A percentile compares a stretch with the other conserved stretches of the same genome.
These are phyloP conservation scores for Anas platyrhynchos DNA, from an alignment of 2,113 vertebrate genomes.

Conservation along the genomic window DNA sequence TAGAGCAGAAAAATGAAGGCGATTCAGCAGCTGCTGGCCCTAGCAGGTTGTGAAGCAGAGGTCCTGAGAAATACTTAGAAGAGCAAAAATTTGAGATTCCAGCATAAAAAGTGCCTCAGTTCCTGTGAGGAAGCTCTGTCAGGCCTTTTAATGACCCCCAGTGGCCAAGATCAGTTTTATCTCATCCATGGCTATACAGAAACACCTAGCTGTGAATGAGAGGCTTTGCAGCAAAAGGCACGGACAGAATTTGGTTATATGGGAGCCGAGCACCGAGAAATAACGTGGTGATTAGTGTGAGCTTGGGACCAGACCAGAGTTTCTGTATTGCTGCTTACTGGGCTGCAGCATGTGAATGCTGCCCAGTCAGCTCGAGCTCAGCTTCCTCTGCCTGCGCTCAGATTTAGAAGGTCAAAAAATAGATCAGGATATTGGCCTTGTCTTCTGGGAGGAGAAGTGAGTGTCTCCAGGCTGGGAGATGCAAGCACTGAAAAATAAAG, in stretches of 20 bases:
- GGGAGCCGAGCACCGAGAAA: fast-evolving
- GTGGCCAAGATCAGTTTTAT: slow-evolving; percentile 57
- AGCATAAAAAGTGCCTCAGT: neutral
- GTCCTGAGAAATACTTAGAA: neutral
- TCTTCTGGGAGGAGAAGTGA: neutral
- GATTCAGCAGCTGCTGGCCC: neutral
- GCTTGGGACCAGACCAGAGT: neutral
- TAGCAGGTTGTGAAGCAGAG: neutral
- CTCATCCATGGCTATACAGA: neutral
- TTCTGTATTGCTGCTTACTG: neutral
- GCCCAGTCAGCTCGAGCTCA: fast-evolving
- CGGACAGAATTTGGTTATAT: fast-evolving
- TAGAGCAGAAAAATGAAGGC: neutral
- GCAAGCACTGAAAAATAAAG: neutral
- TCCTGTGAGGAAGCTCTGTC: slow-evolving; percentile 33
- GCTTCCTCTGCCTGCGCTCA: neutral
- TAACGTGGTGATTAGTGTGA: fast-evolving
- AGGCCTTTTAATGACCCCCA: slow-evolving; percentile 70
- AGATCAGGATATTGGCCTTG: slow-evolving; percentile 1
- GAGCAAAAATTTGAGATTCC: neutral
- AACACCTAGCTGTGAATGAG: neutral
- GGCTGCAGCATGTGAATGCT: fast-evolving
- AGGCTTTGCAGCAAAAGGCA: neutral
- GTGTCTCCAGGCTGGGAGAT: fast-evolving
- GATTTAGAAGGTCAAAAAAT: slow-evolving; percentile 29